phyloP scores from a whole-genome alignment of 2,113 vertebrate species.

The Callospermophilus lateralis region DNA sequence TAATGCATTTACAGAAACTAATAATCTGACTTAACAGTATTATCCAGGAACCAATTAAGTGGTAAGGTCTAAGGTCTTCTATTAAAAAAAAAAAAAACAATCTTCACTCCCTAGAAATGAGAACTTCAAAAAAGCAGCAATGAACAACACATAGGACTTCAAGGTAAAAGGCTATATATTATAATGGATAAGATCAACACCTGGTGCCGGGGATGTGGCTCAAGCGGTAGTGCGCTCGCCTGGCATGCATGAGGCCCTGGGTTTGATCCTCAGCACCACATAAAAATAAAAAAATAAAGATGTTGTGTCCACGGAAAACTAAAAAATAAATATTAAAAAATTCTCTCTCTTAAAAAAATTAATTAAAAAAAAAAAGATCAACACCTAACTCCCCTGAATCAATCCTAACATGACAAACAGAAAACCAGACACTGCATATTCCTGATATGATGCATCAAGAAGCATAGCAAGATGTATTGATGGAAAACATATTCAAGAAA shows the following conservation, averaged over 20 bases:
- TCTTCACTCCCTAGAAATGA: conserved; percentile 1
- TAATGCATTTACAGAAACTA: background rate
- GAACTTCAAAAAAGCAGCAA: conserved; percentile 5
- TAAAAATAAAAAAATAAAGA: too few species aligned
- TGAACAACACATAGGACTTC: background rate
- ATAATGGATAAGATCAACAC: background rate
- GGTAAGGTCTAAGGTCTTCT: background rate
- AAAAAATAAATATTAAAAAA: too few species aligned
- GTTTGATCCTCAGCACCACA: too few species aligned
- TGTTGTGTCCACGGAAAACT: too few species aligned
- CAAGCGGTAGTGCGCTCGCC: too few species aligned
- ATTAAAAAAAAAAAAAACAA: conserved; percentile 33
- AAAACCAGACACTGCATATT: background rate
- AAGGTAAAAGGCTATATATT: background rate
- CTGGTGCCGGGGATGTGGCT: too few species aligned
- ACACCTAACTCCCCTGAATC: background rate
- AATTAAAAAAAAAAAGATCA: background rate
- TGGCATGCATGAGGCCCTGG: too few species aligned
- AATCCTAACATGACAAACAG: background rate
- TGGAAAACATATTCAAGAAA: background rate
- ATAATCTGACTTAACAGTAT: conserved; percentile 2
- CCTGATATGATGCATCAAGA: background rate
- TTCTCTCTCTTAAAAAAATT: too few species aligned
- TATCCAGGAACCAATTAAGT: conserved; percentile 11
- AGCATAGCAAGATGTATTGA: background rate